Base-by-base conservation (phyloP, 1,140 invertebrate genomes). In the Liolophura sinensis region DNA sequence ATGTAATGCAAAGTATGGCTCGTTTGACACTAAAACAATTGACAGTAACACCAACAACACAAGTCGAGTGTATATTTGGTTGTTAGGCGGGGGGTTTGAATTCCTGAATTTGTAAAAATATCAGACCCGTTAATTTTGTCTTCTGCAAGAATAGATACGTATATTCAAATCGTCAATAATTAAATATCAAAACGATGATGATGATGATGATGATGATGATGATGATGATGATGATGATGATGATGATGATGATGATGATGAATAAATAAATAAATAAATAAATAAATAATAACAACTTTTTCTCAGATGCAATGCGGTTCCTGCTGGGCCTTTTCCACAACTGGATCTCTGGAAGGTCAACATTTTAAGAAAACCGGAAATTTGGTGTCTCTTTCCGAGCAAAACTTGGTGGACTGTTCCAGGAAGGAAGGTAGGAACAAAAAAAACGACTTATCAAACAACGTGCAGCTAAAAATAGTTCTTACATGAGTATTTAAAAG, bases 341-440 rank as follows among this genome's bases (percentile, higher is more conserved):
- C 95, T 71, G 97, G 96, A 27, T 85, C 96, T 0, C 84, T 99
- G 31, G 97, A 99, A 87, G 96, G 93, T 24, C 97, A 99, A 84
- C 92, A 97, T 84, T 96, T 92, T 85, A 89, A 94, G 67, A 90
- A 92, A 82, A 90, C 88, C 25, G 92, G 92, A 48, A 88, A 90
- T 71, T 86, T 99, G n/a, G 89, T 97, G 4, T 95, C 94, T 3
- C 88, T 99, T 0, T 96, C 94, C 72, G 97, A 99, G 86, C 97
- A 99, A 87, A 98, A 99, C 84, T 86, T 99, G 52, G 88, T 99
- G 25, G 97, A 99, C 86, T 99, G 97, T 79, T 96, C 94, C 1
- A 66, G 59, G 59, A 60, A 58, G 48, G 60, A 64, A 56, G 72
- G 72, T 69, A 49, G 60, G 61, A 16, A 48, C n/a, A n/a, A n/a